Evolutionary conservation across 2,797 vertebrate genomes (phyloP), one percentile per base, ranked within the genome.

Genomic region (Muscicapa striata): DNA sequence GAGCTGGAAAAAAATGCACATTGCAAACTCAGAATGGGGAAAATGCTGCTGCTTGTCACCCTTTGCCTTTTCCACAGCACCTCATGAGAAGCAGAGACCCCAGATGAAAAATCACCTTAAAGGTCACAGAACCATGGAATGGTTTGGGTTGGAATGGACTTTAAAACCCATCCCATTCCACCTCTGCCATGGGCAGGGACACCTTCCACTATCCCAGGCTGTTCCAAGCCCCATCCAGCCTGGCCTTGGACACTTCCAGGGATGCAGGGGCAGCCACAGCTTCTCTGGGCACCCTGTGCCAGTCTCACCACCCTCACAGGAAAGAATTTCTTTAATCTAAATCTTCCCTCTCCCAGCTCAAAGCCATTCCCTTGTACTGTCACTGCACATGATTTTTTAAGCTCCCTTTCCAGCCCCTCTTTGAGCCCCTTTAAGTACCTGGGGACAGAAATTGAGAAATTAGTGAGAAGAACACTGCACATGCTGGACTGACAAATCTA

Each of bases 121-220:
- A 52, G n/a, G n/a, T n/a, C 29, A 45, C 11, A n/a, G 24, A 24
- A 58, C 34, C 11, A 15, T 9, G 23, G 40, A 26, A 41, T 23
- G 30, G 30, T 13, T 54, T 67, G 21, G 17, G 46, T 32, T 32
- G 40, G 34, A 48, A 61, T 4, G 15, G 5, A 48, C 17, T 7
- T 36, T 1, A 36, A 54, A 54, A 15, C 2, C 1, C 11, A 52
- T 30, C 20, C 10, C n/a, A 13, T 22, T 0, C n/a, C 13, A 34
- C 12, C 2, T 10, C 6, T 54, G 21, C 17, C 30, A 40, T 11
- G 30, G 4, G 6, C 46, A 74, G 52, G 46, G 46, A 48, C 54
- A 81, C 1, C 12, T 88, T 1, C 40, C 40, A 34, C 24, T 1
- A 0, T 0, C 14, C 29, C 54, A 67, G 8, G 20, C 0, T 6